phyloP scores from a whole-genome alignment of 1,140 invertebrate genomes.

The Pseudomyrmex flavicornis region DNA sequence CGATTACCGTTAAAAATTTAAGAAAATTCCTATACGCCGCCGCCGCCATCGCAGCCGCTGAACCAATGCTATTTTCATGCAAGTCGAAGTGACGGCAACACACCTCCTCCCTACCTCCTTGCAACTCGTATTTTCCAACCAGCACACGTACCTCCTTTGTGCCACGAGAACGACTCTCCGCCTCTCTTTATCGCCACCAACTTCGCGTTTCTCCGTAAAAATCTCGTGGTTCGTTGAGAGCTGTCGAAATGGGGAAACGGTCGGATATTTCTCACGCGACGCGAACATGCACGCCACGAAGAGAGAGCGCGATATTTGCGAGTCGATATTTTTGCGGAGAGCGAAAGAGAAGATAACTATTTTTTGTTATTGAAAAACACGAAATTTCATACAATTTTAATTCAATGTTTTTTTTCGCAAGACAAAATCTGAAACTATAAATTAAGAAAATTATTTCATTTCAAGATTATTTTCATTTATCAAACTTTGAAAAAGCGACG shows the following conservation, averaged over 20 bases:
- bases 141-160: slow-evolving; percentile 68
- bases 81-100: slow-evolving; percentile 8
- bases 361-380: too few species aligned
- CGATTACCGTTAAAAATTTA: slow-evolving; percentile 75
- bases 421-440: neutral
- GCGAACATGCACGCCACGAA: neutral
- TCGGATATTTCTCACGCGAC: slow-evolving; percentile 40
- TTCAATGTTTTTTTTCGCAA: too few species aligned
- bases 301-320: slow-evolving; percentile 16
- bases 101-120: too few species aligned
- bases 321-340: neutral
- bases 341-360: neutral
- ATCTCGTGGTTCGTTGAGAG: slow-evolving; percentile 42
- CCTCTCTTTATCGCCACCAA: neutral
- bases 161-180: slow-evolving; percentile 29
- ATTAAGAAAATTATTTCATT: slow-evolving; percentile 9
- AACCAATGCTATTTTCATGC: slow-evolving; percentile 69
- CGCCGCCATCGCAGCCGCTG: neutral
- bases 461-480: neutral
- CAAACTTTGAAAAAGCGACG: slow-evolving; percentile 14
- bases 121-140: slow-evolving; percentile 49
- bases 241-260: slow-evolving; percentile 47
- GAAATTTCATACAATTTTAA: too few species aligned
- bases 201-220: slow-evolving; percentile 29
- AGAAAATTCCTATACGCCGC: slow-evolving; percentile 59